These are phyloP conservation scores for Odocoileus virginianus DNA, from an alignment of 2,113 vertebrate species.

Conservation along the genomic window DNA sequence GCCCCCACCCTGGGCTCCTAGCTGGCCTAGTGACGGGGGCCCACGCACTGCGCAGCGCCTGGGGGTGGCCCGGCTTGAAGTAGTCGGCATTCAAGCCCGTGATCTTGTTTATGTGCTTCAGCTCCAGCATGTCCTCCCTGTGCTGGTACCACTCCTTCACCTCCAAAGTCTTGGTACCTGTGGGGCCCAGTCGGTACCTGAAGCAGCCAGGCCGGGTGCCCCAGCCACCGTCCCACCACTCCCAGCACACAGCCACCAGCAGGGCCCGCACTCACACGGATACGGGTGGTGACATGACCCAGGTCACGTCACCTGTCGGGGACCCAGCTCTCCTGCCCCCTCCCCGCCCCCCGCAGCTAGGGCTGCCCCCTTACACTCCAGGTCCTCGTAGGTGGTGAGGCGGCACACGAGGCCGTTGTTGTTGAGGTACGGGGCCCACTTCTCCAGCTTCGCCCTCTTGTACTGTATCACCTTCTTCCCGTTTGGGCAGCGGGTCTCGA, in stretches of 20 bases:
- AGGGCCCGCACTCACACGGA: not conserved
- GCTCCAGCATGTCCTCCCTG: slow-evolving; percentile 84
- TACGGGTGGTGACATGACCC: not conserved
- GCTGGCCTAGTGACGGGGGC: not conserved
- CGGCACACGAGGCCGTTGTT: slow-evolving; percentile 83
- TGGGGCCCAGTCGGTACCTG: rapidly evolving
- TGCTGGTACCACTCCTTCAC: slow-evolving; percentile 88
- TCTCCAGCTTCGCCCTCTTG: slow-evolving; percentile 85
- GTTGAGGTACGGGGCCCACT: slow-evolving; percentile 82
- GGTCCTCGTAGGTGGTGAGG: slow-evolving; percentile 84
- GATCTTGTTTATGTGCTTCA: slow-evolving; percentile 79
- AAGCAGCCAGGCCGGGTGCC: not conserved
- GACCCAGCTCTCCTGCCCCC: not conserved
- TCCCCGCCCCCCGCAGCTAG: rapidly evolving
- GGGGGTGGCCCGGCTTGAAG: slow-evolving; percentile 81
- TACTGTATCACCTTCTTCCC: slow-evolving; percentile 85
- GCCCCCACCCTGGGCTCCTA: not conserved
- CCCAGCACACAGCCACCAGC: not conserved
- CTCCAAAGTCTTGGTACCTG: slow-evolving; percentile 79
- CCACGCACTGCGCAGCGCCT: slow-evolving; percentile 82
- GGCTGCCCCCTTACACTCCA: slow-evolving; percentile 81
- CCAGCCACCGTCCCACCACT: rapidly evolving
- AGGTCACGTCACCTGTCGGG: rapidly evolving
- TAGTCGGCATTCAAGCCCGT: slow-evolving; percentile 78
- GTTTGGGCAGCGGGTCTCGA: slow-evolving; percentile 83